These are phyloP conservation scores for Hemibagrus guttatus DNA, from an alignment of 2,797 vertebrate species.

Conservation along the genomic window DNA sequence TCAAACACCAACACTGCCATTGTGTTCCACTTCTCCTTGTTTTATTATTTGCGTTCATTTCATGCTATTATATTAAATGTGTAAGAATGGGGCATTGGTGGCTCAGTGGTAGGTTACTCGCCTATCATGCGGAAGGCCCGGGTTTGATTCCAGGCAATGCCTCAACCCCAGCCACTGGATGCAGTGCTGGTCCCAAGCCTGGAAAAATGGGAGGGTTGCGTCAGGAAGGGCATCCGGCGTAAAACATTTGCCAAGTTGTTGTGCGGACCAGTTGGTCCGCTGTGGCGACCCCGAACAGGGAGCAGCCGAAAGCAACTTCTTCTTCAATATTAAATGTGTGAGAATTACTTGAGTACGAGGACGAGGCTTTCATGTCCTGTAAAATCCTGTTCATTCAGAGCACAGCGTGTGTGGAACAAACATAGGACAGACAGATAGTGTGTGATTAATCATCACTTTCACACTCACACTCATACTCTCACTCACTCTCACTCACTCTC, in stretches of 20 bases:
- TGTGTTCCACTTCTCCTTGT: not conserved
- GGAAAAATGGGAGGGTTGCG: too few relatives aligned
- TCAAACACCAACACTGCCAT: not conserved
- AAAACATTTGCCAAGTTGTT: too few relatives aligned
- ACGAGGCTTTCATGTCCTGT: not conserved
- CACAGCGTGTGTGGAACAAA: not conserved
- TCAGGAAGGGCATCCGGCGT: too few relatives aligned
- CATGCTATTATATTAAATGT: not conserved
- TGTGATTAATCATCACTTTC: constrained; percentile 18
- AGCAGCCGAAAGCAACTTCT: too few relatives aligned
- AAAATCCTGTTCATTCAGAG: not conserved
- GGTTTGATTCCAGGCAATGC: too few relatives aligned
- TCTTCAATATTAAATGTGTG: not conserved
- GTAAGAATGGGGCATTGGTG: too few relatives aligned
- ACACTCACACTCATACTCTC: not conserved
- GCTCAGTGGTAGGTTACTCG: too few relatives aligned
- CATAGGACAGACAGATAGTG: constrained; percentile 1
- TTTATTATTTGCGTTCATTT: not conserved
- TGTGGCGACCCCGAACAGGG: too few relatives aligned
- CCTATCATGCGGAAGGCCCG: too few relatives aligned
- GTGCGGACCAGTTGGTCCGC: too few relatives aligned
- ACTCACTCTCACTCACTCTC: not conserved
- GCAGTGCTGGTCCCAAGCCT: too few relatives aligned
- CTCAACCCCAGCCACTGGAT: too few relatives aligned
- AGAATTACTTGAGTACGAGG: not conserved